These are phyloP conservation scores for Sphaeramia orbicularis DNA, from an alignment of 2,797 vertebrate genomes.

Conservation along the genomic window DNA sequence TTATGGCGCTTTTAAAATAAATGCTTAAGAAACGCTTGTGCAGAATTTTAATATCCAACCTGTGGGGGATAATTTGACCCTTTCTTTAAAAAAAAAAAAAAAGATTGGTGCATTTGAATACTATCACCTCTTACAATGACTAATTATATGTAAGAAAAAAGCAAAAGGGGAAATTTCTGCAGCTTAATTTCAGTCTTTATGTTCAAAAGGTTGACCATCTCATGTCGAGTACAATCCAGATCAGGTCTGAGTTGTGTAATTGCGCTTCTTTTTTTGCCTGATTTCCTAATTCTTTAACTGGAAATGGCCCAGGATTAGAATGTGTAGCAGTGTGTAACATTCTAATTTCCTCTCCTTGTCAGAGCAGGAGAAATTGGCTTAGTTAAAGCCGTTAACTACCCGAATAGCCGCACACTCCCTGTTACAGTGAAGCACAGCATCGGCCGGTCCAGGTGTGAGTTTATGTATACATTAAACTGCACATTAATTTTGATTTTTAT, in stretches of 20 bases:
- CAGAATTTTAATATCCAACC: conserved; percentile 64
- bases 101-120: conserved; percentile 44
- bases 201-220: conserved; percentile 25
- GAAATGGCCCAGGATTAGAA: conserved; percentile 34
- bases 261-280: conserved; percentile 21
- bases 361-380: conserved; percentile 25
- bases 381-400: conserved; percentile 36
- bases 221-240: conserved; percentile 24
- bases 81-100: conserved; percentile 51
- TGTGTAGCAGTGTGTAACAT: conserved; percentile 47
- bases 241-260: conserved; percentile 39
- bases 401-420: conserved; percentile 22
- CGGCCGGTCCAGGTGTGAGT: conserved; percentile 74
- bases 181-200: conserved; percentile 48
- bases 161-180: conserved; percentile 29
- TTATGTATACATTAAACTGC: conserved; percentile 79
- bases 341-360: conserved; percentile 49
- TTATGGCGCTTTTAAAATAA: conserved; percentile 64
- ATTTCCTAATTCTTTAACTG: conserved; percentile 52
- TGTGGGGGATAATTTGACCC: conserved; percentile 60
- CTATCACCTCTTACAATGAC: conserved; percentile 54
- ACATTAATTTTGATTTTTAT: conserved; percentile 76
- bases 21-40: conserved; percentile 20
- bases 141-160: conserved; percentile 63
- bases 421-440: conserved; percentile 38